Evolutionary conservation across 2,797 vertebrate species (phyloP).

Genomic region (Myotis planiceps): DNA sequence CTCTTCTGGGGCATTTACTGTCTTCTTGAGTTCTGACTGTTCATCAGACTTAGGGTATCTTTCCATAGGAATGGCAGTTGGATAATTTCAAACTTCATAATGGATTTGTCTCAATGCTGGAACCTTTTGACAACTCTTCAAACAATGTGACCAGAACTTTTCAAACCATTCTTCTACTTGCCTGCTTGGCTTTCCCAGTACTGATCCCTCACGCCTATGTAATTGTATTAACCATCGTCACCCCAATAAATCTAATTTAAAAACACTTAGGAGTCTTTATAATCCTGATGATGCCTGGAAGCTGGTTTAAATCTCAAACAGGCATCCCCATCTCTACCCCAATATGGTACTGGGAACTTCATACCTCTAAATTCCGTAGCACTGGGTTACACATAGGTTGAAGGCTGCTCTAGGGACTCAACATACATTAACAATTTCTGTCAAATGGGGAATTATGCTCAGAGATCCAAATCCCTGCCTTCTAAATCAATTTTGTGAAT

Average conservation of each 20-base stretch:
- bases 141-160: not conserved
- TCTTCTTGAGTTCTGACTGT: not conserved
- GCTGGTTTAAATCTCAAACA: not conserved
- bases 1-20: not conserved
- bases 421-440: not conserved
- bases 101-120: not conserved
- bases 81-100: not conserved
- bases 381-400: not conserved
- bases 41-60: not conserved
- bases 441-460: not conserved
- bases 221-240: not conserved
- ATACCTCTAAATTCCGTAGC: not conserved
- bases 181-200: not conserved
- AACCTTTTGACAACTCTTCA: not conserved
- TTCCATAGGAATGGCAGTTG: not conserved
- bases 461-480: not conserved
- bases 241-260: not conserved
- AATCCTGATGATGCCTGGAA: not conserved
- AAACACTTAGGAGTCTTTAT: not conserved
- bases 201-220: not conserved
- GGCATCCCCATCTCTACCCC: not conserved
- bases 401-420: not conserved
- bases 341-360: not conserved
- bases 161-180: not conserved
- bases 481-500: not conserved